These are phyloP conservation scores for Acanthisitta chloris DNA, from an alignment of 2,113 vertebrate genomes.

Conservation along the genomic window DNA sequence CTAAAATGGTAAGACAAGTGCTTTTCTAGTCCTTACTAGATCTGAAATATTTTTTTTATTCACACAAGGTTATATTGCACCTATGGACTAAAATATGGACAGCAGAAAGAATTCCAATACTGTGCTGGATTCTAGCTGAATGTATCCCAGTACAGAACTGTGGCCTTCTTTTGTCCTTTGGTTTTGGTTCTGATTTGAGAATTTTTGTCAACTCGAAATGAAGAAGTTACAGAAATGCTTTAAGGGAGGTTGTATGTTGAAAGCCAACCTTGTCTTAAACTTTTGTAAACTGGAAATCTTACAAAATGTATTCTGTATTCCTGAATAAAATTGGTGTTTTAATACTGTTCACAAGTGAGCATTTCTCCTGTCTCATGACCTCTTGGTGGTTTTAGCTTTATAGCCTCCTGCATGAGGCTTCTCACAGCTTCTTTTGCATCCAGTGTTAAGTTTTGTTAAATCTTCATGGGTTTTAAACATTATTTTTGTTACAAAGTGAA, in stretches of 20 bases:
- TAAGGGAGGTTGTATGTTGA: slow-evolving; percentile 1
- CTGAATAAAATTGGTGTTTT: slow-evolving; percentile 71
- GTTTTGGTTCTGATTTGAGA: background rate
- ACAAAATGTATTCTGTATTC: slow-evolving; percentile 60
- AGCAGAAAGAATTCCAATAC: background rate
- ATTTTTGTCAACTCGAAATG: background rate
- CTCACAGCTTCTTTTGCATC: background rate
- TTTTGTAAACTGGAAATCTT: slow-evolving; percentile 68
- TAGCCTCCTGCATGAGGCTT: background rate
- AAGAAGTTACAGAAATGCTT: background rate
- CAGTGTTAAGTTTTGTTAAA: background rate
- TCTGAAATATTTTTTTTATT: background rate
- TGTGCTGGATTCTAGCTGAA: background rate
- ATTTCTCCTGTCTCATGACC: background rate
- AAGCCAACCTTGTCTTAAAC: background rate
- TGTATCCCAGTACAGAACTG: background rate
- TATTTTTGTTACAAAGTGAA: background rate
- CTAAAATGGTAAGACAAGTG: background rate
- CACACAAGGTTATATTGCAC: background rate
- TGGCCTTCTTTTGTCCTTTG: background rate
- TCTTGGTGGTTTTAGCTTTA: background rate
- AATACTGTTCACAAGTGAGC: background rate
- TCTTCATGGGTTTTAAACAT: background rate
- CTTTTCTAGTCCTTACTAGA: background rate
- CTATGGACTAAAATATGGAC: background rate